Evolutionary conservation across 2,113 vertebrate species (phyloP).

Genomic region (Paedocypris sp.): DNA sequence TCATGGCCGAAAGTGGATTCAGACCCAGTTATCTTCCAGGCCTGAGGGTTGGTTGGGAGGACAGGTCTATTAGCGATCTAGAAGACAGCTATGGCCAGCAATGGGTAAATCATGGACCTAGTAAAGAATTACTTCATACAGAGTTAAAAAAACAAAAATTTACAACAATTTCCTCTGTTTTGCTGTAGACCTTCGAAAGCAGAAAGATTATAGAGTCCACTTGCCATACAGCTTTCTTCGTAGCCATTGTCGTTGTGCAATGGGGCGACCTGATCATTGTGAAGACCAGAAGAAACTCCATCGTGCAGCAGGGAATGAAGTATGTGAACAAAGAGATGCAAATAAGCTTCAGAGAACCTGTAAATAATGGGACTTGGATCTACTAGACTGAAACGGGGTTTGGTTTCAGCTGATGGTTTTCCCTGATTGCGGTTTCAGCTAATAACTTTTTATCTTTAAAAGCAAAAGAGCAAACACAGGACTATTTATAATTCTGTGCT

Average conservation of each 20-base stretch:
- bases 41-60: slow-evolving; percentile 71
- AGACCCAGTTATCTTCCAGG: slow-evolving; percentile 60
- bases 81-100: slow-evolving; percentile 65
- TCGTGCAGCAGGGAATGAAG: slow-evolving; percentile 90
- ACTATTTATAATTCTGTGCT: neutral
- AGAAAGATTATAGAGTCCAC: slow-evolving; percentile 88
- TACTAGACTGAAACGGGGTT: too few relatives aligned
- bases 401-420: neutral
- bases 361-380: neutral
- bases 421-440: neutral
- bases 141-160: too few relatives aligned
- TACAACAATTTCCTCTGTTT: too few relatives aligned
- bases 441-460: neutral
- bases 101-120: slow-evolving; percentile 63
- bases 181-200: slow-evolving; percentile 77
- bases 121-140: too few relatives aligned
- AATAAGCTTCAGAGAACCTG: neutral
- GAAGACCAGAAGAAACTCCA: slow-evolving; percentile 82
- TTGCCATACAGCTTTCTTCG: slow-evolving; percentile 86
- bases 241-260: slow-evolving; percentile 80
- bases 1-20: slow-evolving; percentile 74
- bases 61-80: slow-evolving; percentile 63
- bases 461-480: neutral
- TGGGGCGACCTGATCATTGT: slow-evolving; percentile 87
- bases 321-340: slow-evolving; percentile 44